Percentiles rank a stretch among this genome's conserved stretches.
Conservation (phyloP, 2,797 vertebrate genomes). For the Peromyscus nudipes region DNA sequence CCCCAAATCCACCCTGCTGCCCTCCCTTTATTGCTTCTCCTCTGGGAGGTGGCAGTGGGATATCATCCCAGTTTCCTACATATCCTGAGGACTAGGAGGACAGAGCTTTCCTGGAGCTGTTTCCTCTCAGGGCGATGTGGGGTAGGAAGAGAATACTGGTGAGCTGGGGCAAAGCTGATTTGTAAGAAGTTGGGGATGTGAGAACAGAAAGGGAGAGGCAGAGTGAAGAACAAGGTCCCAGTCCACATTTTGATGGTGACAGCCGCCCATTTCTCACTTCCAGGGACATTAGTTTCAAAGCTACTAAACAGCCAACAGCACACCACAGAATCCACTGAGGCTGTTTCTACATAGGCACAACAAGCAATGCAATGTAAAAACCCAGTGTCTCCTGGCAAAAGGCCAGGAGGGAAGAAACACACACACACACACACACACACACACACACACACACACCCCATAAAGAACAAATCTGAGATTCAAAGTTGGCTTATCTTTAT, state of each 20-base stretch:
- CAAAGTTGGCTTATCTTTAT: slow-evolving; percentile 20
- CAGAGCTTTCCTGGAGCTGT: slow-evolving; percentile 9
- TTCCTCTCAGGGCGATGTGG: background rate
- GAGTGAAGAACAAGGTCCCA: background rate
- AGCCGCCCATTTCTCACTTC: slow-evolving; percentile 46
- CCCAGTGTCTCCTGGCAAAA: slow-evolving; percentile 47
- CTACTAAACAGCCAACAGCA: slow-evolving; percentile 49
- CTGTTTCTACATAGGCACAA: slow-evolving; percentile 29
- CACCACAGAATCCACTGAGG: background rate
- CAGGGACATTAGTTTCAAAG: slow-evolving; percentile 51
- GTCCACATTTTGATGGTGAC: background rate
- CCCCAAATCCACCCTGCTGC: background rate
- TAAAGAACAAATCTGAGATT: slow-evolving; percentile 49
- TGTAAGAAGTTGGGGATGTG: background rate
- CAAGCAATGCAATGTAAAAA: slow-evolving; percentile 51
- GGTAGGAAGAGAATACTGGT: slow-evolving; percentile 3
- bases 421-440: background rate
- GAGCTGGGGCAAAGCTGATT: background rate
- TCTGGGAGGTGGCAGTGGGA: background rate
- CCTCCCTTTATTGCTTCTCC: background rate
- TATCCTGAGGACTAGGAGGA: background rate
- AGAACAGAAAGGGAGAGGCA: background rate
- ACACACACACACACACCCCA: background rate
- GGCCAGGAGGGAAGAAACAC: background rate
- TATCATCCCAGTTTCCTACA: background rate